phyloP scores from a whole-genome alignment of 2,113 vertebrate genomes.

The Cairina moschata region DNA sequence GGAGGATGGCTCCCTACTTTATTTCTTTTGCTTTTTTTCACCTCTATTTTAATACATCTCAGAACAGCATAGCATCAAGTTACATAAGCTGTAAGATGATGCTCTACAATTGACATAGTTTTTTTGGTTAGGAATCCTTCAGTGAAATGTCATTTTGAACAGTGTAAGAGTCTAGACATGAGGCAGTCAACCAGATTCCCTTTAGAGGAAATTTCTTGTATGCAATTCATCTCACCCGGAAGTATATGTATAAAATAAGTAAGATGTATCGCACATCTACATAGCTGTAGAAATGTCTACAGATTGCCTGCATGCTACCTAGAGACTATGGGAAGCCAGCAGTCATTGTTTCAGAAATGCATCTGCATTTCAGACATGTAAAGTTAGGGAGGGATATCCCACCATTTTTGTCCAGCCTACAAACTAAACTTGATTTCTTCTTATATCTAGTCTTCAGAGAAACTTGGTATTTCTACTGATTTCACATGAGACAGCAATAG shows the following conservation, averaged over 20 bases:
- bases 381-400: not conserved
- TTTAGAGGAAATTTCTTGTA: not conserved
- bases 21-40: not conserved
- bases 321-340: not conserved
- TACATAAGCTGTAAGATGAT: not conserved
- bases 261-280: not conserved
- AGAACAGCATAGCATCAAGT: rapidly evolving
- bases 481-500: not conserved
- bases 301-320: not conserved
- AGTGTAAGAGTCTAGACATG: not conserved
- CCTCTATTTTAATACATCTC: not conserved
- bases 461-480: not conserved
- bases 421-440: not conserved
- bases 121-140: not conserved
- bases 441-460: not conserved
- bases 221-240: not conserved
- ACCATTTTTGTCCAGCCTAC: not conserved
- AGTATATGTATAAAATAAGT: not conserved
- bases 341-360: not conserved
- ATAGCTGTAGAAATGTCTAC: not conserved
- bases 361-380: not conserved
- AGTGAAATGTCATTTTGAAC: not conserved
- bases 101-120: not conserved
- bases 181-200: not conserved
- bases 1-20: not conserved